These are phyloP conservation scores for Carassius gibelio DNA, from an alignment of 2,113 vertebrate species.

Conservation along the genomic window DNA sequence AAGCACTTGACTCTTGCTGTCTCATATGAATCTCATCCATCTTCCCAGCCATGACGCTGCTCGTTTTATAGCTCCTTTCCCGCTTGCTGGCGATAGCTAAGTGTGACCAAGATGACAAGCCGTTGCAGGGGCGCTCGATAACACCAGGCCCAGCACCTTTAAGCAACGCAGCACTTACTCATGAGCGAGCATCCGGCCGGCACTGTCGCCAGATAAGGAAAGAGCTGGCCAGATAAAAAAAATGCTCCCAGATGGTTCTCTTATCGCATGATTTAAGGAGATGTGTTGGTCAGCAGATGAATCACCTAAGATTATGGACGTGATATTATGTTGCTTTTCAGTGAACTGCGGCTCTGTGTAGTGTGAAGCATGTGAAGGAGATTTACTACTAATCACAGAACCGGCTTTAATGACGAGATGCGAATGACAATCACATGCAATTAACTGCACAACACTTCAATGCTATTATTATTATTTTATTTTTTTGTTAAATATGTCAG, in stretches of 20 bases:
- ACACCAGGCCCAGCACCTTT: conserved; percentile 50
- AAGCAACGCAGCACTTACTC: conserved; percentile 65
- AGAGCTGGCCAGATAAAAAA: conserved; percentile 60
- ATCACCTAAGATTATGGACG: too few relatives aligned
- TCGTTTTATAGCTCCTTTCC: conserved; percentile 63
- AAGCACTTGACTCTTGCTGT: conserved; percentile 53
- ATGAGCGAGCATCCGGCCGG: conserved; percentile 61
- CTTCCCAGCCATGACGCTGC: conserved; percentile 46
- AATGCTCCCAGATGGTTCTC: conserved; percentile 42
- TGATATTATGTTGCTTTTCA: too few relatives aligned
- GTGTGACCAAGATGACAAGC: conserved; percentile 72
- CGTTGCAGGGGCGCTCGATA: conserved; percentile 65
- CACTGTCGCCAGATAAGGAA: conserved; percentile 28
- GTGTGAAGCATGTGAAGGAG: too few relatives aligned
- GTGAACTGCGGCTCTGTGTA: too few relatives aligned
- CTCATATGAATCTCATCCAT: conserved; percentile 62
- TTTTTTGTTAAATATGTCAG: too few relatives aligned
- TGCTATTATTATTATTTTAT: too few relatives aligned
- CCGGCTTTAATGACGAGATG: too few relatives aligned
- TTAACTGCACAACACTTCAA: too few relatives aligned
- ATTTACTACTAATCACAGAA: too few relatives aligned
- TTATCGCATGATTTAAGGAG: conserved; percentile 7
- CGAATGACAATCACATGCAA: too few relatives aligned
- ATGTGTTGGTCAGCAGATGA: not conserved
- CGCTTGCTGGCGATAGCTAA: conserved; percentile 66